phyloP scores from a whole-genome alignment of 2,888 invertebrate species.

The Parnassius glacialis region DNA sequence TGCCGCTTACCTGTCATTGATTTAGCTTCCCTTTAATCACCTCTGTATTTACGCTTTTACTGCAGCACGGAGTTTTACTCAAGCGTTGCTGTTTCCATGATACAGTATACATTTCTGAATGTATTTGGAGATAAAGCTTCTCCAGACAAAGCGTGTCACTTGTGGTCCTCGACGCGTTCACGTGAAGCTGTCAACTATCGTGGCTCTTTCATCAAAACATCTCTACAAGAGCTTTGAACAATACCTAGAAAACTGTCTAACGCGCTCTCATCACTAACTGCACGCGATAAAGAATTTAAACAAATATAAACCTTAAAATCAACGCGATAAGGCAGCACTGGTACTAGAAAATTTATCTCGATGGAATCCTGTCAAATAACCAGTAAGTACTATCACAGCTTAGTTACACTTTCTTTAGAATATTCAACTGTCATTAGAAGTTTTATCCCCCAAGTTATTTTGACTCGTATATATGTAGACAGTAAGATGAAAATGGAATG shows the following conservation, averaged over 20 bases:
- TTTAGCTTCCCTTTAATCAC: constrained; percentile 3
- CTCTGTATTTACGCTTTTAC: not conserved
- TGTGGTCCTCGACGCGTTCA: constrained; percentile 31
- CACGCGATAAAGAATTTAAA: constrained; percentile 26
- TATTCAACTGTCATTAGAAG: constrained; percentile 1
- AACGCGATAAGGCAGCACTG: constrained; percentile 31
- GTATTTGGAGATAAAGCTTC: constrained; percentile 23
- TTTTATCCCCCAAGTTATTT: constrained; percentile 8
- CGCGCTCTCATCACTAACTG: constrained; percentile 42
- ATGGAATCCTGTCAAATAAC: constrained; percentile 53
- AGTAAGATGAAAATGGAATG: constrained; percentile 9
- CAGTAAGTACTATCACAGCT: constrained; percentile 54
- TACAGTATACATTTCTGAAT: constrained; percentile 19
- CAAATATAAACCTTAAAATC: constrained; percentile 32
- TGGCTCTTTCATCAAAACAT: constrained; percentile 45
- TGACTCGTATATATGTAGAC: not conserved
- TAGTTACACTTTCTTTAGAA: constrained; percentile 41
- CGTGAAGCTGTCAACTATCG: constrained; percentile 37
- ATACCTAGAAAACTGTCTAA: constrained; percentile 49
- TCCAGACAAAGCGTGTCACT: constrained; percentile 28
- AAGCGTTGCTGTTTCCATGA: not conserved
- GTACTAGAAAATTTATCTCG: constrained; percentile 28
- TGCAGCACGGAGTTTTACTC: constrained; percentile 7
- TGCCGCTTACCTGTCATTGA: not conserved
- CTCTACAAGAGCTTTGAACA: constrained; percentile 39